Evolutionary conservation across 2,888 invertebrate species (phyloP).

Genomic region (Epirrita christyi): DNA sequence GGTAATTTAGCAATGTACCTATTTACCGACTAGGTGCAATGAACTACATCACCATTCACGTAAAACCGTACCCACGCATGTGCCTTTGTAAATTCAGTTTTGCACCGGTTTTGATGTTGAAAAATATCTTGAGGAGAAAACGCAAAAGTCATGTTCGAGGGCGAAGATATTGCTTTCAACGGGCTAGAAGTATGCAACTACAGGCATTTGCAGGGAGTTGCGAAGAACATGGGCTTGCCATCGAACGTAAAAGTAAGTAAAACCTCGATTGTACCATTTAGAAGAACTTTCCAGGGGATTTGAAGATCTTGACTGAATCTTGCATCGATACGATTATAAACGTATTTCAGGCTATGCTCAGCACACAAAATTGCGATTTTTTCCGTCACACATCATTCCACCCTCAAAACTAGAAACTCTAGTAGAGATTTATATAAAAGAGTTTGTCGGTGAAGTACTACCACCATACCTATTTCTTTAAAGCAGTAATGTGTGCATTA

Average conservation of each 20-base stretch:
- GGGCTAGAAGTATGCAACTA: slow-evolving; percentile 55
- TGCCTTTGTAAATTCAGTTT: slow-evolving; percentile 2
- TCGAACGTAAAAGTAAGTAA: slow-evolving; percentile 63
- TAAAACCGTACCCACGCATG: background rate
- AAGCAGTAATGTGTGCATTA: too few species aligned
- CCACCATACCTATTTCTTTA: too few species aligned
- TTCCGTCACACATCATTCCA: too few species aligned
- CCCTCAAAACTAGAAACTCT: too few species aligned
- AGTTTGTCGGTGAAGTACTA: too few species aligned
- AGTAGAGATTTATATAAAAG: too few species aligned
- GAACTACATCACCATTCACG: slow-evolving; percentile 12
- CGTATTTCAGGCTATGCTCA: too few species aligned
- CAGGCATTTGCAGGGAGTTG: slow-evolving; percentile 63
- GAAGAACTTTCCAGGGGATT: too few species aligned
- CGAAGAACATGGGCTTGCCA: slow-evolving; percentile 64
- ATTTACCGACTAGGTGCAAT: background rate
- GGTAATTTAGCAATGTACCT: slow-evolving; percentile 20
- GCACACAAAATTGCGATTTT: too few species aligned
- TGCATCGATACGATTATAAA: too few species aligned
- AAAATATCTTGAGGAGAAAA: background rate
- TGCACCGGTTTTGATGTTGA: background rate
- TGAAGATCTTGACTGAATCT: too few species aligned
- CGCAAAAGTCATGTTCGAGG: slow-evolving; percentile 4
- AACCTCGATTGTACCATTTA: too few species aligned
- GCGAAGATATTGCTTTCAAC: slow-evolving; percentile 20